Conservation (phyloP, 2,113 vertebrate genomes). For the Rhinolophus ferrumequinum region DNA sequence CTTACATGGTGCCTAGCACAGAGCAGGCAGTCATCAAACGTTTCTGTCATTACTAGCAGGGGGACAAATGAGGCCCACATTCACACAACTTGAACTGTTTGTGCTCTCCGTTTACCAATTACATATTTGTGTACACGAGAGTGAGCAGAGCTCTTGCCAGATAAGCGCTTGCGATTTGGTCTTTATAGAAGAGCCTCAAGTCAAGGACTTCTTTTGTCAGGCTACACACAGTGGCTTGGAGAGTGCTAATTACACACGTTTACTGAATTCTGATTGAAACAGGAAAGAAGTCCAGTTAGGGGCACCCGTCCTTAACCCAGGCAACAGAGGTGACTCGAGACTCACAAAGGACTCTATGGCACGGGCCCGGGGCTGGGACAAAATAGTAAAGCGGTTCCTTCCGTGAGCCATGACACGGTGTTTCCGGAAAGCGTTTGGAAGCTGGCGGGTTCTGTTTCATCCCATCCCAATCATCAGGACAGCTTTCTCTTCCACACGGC, state of each 20-base stretch:
- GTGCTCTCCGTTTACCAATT: not conserved
- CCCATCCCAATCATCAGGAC: not conserved
- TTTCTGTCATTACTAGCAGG: not conserved
- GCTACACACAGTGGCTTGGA: not conserved
- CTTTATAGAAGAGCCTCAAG: not conserved
- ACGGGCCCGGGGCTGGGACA: not conserved
- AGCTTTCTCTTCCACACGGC: not conserved
- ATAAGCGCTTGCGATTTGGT: not conserved
- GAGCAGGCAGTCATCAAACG: not conserved
- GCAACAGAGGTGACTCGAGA: not conserved
- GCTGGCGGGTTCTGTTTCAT: not conserved
- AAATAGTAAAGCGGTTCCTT: not conserved
- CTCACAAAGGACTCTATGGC: not conserved
- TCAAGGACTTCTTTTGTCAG: not conserved
- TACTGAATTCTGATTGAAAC: not conserved
- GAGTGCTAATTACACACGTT: not conserved
- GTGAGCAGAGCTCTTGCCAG: not conserved
- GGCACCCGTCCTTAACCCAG: not conserved
- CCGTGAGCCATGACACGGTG: not conserved
- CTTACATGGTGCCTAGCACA: accelerated
- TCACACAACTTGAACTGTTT: not conserved
- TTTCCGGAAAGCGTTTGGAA: not conserved
- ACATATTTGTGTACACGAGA: not conserved
- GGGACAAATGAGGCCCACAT: not conserved
- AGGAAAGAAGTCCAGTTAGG: not conserved